Evolutionary conservation across 1,140 invertebrate genomes (phyloP).

Genomic region (Proales similis): DNA sequence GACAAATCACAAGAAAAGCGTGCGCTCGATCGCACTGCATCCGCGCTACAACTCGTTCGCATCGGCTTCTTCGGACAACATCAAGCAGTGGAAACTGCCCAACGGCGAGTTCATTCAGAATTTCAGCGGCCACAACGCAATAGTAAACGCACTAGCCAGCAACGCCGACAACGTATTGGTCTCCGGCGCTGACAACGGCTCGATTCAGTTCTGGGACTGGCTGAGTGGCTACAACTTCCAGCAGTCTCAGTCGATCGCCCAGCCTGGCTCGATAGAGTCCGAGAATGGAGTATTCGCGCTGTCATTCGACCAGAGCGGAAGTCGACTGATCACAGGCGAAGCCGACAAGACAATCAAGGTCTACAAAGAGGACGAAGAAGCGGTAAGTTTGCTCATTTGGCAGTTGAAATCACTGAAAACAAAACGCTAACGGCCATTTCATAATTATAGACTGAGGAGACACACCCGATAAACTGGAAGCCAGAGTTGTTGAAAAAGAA

Average conservation of each 20-base stretch:
- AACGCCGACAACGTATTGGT: slow-evolving; percentile 90
- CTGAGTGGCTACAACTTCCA: slow-evolving; percentile 97
- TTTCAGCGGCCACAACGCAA: slow-evolving; percentile 90
- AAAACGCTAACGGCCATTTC: slow-evolving; percentile 39
- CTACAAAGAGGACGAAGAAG: slow-evolving; percentile 92
- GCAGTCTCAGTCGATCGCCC: slow-evolving; percentile 77
- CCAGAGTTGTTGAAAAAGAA: slow-evolving; percentile 61
- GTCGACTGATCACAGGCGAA: slow-evolving; percentile 86
- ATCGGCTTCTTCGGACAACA: slow-evolving; percentile 93
- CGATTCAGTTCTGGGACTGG: slow-evolving; percentile 97
- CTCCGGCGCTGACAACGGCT: slow-evolving; percentile 95
- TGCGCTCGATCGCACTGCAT: slow-evolving; percentile 80
- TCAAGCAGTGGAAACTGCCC: slow-evolving; percentile 98
- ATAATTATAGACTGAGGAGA: slow-evolving; percentile 82
- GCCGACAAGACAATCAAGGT: slow-evolving; percentile 99
- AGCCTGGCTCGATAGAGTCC: slow-evolving; percentile 98
- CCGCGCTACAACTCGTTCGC: slow-evolving; percentile 91
- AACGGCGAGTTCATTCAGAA: slow-evolving; percentile 98
- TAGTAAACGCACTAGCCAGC: slow-evolving; percentile 88
- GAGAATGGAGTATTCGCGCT: slow-evolving; percentile 94
- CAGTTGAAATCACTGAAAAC: slow-evolving; percentile 2
- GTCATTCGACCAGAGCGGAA: slow-evolving; percentile 85
- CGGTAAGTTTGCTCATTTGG: slow-evolving; percentile 57
- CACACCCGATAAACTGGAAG: slow-evolving; percentile 91
- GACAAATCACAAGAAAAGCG: slow-evolving; percentile 98